Conservation (phyloP, 2,113 vertebrate genomes). For the Hiodon tergisus region DNA sequence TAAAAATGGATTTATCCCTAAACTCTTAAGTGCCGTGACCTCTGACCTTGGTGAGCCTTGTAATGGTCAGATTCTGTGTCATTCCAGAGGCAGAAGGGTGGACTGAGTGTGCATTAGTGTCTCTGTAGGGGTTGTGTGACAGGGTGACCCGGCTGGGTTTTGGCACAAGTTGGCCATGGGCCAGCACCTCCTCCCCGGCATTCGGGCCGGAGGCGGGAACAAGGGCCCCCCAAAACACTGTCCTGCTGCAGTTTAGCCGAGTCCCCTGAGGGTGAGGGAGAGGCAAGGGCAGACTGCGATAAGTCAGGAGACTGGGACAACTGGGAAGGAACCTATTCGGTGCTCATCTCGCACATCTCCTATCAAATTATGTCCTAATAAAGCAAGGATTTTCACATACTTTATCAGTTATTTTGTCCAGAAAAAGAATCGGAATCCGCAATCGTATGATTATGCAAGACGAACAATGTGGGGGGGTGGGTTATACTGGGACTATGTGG, state of each 20-base stretch:
- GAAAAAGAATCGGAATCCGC: too few species aligned
- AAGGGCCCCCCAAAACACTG: not conserved
- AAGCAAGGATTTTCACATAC: not conserved
- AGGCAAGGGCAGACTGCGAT: constrained; percentile 15
- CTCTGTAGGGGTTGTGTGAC: constrained; percentile 28
- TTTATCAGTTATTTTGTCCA: not conserved
- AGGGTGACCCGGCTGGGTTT: constrained; percentile 24
- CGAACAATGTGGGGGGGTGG: too few species aligned
- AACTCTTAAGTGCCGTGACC: not conserved
- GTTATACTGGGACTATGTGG: too few species aligned
- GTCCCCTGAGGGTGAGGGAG: not conserved
- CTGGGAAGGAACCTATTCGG: constrained; percentile 3
- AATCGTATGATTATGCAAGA: too few species aligned
- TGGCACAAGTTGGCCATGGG: not conserved
- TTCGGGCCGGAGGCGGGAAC: not conserved
- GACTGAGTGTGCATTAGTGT: not conserved
- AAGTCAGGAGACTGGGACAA: constrained; percentile 13
- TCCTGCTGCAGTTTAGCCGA: not conserved
- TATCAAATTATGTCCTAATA: not conserved
- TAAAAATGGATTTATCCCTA: not conserved
- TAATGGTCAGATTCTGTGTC: constrained; percentile 16
- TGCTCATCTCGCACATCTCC: not conserved
- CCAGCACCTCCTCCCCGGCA: constrained; percentile 14
- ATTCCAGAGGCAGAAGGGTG: constrained; percentile 23
- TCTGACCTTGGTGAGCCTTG: not conserved